phyloP scores from a whole-genome alignment of 30 jellyfish, hydroid and myxozoan species.

The Turritopsis dohrnii region DNA sequence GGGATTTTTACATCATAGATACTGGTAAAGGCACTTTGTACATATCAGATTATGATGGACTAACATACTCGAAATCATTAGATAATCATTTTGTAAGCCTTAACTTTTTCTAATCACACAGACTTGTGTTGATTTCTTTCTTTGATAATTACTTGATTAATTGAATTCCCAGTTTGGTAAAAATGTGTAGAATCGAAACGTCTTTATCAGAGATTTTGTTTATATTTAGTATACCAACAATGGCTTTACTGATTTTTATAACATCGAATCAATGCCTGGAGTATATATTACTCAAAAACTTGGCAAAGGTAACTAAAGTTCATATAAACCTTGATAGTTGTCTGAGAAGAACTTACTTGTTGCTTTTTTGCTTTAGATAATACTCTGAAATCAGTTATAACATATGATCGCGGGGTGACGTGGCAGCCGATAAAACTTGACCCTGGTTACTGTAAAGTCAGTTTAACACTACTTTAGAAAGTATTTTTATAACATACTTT shows the following conservation, averaged over 20 bases:
- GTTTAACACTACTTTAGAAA: neutral
- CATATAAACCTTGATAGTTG: too few species aligned
- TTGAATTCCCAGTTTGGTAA: too few species aligned
- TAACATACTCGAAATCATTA: slow-evolving; percentile 54
- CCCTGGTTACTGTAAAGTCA: slow-evolving; percentile 10
- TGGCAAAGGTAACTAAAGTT: slow-evolving; percentile 29
- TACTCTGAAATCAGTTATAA: slow-evolving; percentile 58
- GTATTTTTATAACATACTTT: too few species aligned
- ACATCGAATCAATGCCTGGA: slow-evolving; percentile 82
- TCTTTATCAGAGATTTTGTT: too few species aligned
- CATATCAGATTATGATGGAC: slow-evolving; percentile 80
- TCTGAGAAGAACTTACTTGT: neutral
- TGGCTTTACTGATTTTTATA: slow-evolving; percentile 60
- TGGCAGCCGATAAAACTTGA: slow-evolving; percentile 61
- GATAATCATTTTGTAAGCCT: slow-evolving; percentile 73
- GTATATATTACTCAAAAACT: slow-evolving; percentile 75
- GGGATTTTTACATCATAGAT: slow-evolving; percentile 21
- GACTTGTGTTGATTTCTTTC: too few species aligned
- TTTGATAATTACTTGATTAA: too few species aligned
- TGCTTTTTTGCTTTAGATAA: slow-evolving; percentile 25
- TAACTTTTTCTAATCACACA: too few species aligned
- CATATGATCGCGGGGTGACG: slow-evolving; percentile 77
- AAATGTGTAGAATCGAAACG: too few species aligned
- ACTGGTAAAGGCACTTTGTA: slow-evolving; percentile 82
- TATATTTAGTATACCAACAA: slow-evolving; percentile 60